Evolutionary conservation across 2,888 invertebrate species (phyloP).

Genomic region (Steinernema hermaphroditum): DNA sequence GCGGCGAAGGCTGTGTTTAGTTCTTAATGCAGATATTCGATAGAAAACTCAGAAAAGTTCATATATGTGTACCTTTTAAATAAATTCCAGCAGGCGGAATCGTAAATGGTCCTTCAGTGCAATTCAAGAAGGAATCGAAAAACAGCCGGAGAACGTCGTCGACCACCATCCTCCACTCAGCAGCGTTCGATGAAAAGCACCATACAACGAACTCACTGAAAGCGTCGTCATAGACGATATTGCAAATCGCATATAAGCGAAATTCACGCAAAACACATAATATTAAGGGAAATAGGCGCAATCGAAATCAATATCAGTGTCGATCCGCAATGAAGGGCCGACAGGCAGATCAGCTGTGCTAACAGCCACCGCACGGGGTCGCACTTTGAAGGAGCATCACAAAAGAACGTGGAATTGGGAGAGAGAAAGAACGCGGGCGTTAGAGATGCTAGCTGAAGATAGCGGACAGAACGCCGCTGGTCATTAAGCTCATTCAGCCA

Average conservation of each 20-base stretch:
- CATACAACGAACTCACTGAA: slow-evolving; percentile 20
- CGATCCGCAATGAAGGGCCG: not conserved
- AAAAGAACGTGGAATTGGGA: not conserved
- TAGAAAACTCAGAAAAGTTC: not conserved
- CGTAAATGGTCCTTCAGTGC: slow-evolving; percentile 44
- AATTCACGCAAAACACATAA: not conserved
- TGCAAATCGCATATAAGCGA: not conserved
- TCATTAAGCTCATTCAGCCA: slow-evolving; percentile 18
- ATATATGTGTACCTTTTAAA: not conserved
- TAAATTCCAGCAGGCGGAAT: slow-evolving; percentile 46
- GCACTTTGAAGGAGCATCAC: not conserved
- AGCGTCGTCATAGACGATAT: not conserved
- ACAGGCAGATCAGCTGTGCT: slow-evolving; percentile 19
- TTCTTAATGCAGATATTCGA: slow-evolving; percentile 36
- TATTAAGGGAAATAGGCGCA: not conserved
- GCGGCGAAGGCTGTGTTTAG: slow-evolving; percentile 44
- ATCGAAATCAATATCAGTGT: not conserved
- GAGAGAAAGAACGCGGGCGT: not conserved
- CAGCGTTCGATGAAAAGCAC: too few relatives aligned
- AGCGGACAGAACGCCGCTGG: slow-evolving; percentile 4
- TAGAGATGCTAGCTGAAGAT: slow-evolving; percentile 14
- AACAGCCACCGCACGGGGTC: not conserved
- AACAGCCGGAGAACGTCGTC: slow-evolving; percentile 54
- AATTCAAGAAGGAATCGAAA: slow-evolving; percentile 57
- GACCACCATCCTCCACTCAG: slow-evolving; percentile 37